Conservation (phyloP, 1,140 invertebrate genomes). For the Scaptodrosophila lebanonensis region DNA sequence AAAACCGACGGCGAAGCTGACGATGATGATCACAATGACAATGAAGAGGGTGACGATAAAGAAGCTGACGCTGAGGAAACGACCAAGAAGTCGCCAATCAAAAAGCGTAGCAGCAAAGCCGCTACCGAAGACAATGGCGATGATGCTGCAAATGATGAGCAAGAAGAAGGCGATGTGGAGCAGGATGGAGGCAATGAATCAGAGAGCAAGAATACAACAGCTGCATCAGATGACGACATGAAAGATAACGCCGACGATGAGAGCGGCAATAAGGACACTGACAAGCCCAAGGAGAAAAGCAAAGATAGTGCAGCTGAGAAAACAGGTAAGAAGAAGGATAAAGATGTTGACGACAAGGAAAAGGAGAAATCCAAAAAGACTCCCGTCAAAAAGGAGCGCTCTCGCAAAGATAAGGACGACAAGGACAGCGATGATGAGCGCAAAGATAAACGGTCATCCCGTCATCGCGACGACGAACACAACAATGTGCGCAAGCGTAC, state of each 20-base stretch:
- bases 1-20: slow-evolving; percentile 43
- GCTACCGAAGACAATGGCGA: slow-evolving; percentile 64
- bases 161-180: slow-evolving; percentile 76
- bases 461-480: slow-evolving; percentile 62
- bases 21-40: slow-evolving; percentile 34
- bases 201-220: slow-evolving; percentile 59
- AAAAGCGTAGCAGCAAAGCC: slow-evolving; percentile 52
- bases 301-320: slow-evolving; percentile 35
- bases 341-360: slow-evolving; percentile 50
- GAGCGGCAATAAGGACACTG: slow-evolving; percentile 25
- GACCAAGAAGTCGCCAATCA: slow-evolving; percentile 48
- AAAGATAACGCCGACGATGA: slow-evolving; percentile 43
- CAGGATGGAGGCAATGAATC: slow-evolving; percentile 77
- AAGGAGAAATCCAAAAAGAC: slow-evolving; percentile 64
- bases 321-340: slow-evolving; percentile 72
- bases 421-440: slow-evolving; percentile 53
- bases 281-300: slow-evolving; percentile 52
- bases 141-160: slow-evolving; percentile 70
- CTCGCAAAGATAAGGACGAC: slow-evolving; percentile 61
- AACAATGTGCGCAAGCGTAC: slow-evolving; percentile 69
- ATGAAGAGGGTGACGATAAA: slow-evolving; percentile 37
- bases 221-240: slow-evolving; percentile 75
- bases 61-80: slow-evolving; percentile 32
- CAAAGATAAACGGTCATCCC: slow-evolving; percentile 52
- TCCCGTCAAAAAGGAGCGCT: slow-evolving; percentile 50